Percentiles rank a stretch among this genome's conserved stretches.
phyloP scores from a whole-genome alignment of 2,113 vertebrate species.

The Odontophorus gujanensis region DNA sequence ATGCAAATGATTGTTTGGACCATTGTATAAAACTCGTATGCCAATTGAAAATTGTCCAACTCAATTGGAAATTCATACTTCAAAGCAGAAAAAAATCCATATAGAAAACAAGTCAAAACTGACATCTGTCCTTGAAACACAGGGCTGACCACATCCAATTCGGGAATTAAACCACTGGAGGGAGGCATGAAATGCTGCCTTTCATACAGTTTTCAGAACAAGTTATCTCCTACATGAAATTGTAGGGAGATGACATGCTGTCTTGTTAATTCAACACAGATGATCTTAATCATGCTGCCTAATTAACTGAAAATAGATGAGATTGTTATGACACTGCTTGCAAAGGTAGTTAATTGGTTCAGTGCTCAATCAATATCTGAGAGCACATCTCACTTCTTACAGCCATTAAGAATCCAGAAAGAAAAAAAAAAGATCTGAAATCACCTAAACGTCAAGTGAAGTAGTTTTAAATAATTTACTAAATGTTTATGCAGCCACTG shows the following conservation, averaged over 20 bases:
- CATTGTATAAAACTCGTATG: not conserved
- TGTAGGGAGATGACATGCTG: not conserved
- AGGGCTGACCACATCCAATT: not conserved
- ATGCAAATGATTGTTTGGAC: not conserved
- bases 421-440: not conserved
- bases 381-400: not conserved
- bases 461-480: not conserved
- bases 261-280: constrained; percentile 16
- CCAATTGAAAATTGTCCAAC: no score
- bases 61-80: not conserved
- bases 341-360: not conserved
- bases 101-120: not conserved
- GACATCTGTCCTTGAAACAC: not conserved
- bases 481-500: not conserved
- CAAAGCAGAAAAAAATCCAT: not conserved
- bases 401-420: constrained; percentile 45
- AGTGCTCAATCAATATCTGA: constrained; percentile 3
- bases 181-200: not conserved
- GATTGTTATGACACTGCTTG: not conserved
- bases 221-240: not conserved
- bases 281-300: not conserved
- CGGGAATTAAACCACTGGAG: not conserved
- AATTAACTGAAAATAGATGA: constrained; percentile 41
- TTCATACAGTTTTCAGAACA: not conserved
- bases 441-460: not conserved